Base-by-base conservation (phyloP, 2,888 invertebrate genomes). In the Ochropleura leucogaster region DNA sequence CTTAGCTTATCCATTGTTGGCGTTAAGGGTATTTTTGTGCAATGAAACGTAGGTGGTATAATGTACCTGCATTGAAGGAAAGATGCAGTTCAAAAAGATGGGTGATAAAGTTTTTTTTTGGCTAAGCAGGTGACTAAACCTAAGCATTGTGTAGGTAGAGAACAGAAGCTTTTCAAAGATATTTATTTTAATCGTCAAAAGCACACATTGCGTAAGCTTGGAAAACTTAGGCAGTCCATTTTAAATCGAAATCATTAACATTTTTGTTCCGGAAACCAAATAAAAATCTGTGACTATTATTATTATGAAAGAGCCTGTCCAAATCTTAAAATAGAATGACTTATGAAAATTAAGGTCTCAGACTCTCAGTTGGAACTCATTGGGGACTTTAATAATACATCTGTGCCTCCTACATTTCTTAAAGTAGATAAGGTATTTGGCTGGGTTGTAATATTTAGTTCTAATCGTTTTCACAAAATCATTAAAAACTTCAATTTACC, bases 311-410 rank as follows among this genome's bases (percentile, higher is more conserved):
- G 53, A 55, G n/a, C 69, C 49, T 65, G 60, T 47, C 53, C 20
- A 59, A 64, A 55, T 83, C 60, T 68, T 40, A 68, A 77, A 72
- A 83, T 77, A 79, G 57, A 83, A 75, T 77, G 76, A 72, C 65
- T 79, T 79, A 80, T 63, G 78, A 81, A 83, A 83, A 79, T 81
- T 63, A 68, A 77, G 69, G 72, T 20, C 44, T 60, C 57, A 55
- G 59, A 46, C 55, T 68, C n/a, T n/a, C n/a, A n/a, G 40, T 55
- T 42, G 60, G 63, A 63, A 66, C 65, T 64, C 66, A 42, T 77
- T 42, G n/a, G 68, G 64, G 75, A 62, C 72, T 68, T 72, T n/a
- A 60, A 72, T 76, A 65, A 30, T 67, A 78, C 51, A 71, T 74
- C 62, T 75, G 57, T n/a, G 40, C 18, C 20, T 71, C 16, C 30